Conservation (phyloP, 1,140 invertebrate species). For the Drosophila kurseongensis region DNA sequence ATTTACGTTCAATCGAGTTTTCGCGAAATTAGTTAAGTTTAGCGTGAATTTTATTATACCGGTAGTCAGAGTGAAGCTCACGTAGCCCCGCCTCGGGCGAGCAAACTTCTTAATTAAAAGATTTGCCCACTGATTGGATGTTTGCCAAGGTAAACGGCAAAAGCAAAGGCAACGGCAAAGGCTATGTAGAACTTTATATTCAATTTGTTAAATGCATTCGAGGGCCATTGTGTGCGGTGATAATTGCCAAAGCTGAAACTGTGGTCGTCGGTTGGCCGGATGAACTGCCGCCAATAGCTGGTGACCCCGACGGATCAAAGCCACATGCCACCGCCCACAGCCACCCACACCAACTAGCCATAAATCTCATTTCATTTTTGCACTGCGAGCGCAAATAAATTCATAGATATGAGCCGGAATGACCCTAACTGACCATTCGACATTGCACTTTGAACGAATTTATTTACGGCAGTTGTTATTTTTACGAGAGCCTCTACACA, state of each 20-base stretch:
- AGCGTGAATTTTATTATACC: conserved; percentile 60
- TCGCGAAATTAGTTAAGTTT: conserved; percentile 67
- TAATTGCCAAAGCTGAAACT: conserved; percentile 32
- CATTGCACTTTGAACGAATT: conserved; percentile 19
- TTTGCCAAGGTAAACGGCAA: conserved; percentile 14
- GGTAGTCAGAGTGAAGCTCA: conserved; percentile 1
- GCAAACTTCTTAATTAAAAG: conserved; percentile 68
- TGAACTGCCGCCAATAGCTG: conserved; percentile 17
- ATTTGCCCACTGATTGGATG: conserved; percentile 58
- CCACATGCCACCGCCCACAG: background rate
- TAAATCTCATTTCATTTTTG: conserved; percentile 38
- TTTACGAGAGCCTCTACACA: conserved; percentile 7
- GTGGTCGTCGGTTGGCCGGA: conserved; percentile 9
- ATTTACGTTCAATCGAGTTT: conserved; percentile 65
- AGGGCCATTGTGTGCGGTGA: conserved; percentile 38
- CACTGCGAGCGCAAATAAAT: conserved; percentile 43
- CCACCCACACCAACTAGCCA: background rate
- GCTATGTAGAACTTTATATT: conserved; percentile 41
- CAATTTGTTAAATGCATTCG: conserved; percentile 60
- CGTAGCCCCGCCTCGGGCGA: conserved; percentile 4
- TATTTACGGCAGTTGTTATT: conserved; percentile 21
- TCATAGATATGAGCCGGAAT: conserved; percentile 38
- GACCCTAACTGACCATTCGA: conserved; percentile 22
- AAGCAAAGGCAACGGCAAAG: background rate
- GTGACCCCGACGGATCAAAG: conserved; percentile 5